Base-by-base conservation (phyloP, 2,888 invertebrate genomes). In the Odontomyia ornata region DNA sequence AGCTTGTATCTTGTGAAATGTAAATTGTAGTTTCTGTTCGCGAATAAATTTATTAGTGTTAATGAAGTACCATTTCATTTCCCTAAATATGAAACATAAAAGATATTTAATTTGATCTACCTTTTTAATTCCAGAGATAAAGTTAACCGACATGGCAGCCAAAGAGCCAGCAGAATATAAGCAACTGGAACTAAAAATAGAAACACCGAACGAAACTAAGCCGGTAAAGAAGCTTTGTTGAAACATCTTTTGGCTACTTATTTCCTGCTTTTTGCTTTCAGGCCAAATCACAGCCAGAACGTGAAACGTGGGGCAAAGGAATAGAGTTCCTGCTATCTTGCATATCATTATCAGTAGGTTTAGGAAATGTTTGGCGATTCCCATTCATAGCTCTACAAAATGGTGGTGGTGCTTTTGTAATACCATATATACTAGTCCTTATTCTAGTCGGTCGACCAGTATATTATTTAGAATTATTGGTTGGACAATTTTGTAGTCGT, bases 401-500 rank as follows among this genome's bases (percentile, higher is more conserved):
- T 82, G 92, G 92, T 0, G 92, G 91, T 0, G 91, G 91, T 0
- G 91, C 91, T 0, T 92, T 92, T 79, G 84, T 92, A 1, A 90
- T 92, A 80, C 92, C 92, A 0, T 92, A 92, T 81, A 83, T 92
- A 23, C 88, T 91, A 43, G 89, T 92, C 0, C 83, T 92, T 30
- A 82, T 91, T 11, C 82, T 92, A 0, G 89, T 92, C 57, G 92
- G 92, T 9, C 87, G 91, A 79, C 92, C 92, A 0, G 85, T 93
- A 65, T 93, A 93, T 82, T 92, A 91, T 82, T 85, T 94, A 86
- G 93, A 94, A 84, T 90, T 92, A 82, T 86, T 91, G 1, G 84
- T 93, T 30, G 94, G 93, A 5, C 94, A 94, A 84, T 94, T 93
- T 83, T 89, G 90, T 11, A 91, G 91, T 79, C 88, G 89, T 77